Conservation (phyloP, 2,888 invertebrate species). For the Xanthia togata region DNA sequence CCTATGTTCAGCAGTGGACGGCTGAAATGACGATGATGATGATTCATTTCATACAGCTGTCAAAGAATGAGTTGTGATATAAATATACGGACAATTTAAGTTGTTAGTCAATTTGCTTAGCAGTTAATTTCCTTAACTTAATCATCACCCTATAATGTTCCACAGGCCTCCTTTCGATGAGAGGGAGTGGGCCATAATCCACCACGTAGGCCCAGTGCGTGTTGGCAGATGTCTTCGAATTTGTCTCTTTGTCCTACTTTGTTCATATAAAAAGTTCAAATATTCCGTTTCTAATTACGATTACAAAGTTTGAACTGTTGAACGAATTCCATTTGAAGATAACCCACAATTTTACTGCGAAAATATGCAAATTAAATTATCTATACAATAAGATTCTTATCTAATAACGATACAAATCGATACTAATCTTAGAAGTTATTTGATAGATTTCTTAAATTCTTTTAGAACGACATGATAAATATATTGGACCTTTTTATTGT, state of each 20-base stretch:
- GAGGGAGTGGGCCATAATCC: no score
- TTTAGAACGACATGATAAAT: conserved; percentile 37
- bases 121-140: no score
- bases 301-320: conserved; percentile 7
- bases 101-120: no score
- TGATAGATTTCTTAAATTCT: conserved; percentile 50
- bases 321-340: conserved; percentile 30
- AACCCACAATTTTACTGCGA: conserved; percentile 35
- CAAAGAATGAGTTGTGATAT: no score
- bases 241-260: conserved; percentile 2
- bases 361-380: conserved; percentile 49
- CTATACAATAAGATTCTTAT: conserved; percentile 37
- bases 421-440: conserved; percentile 55
- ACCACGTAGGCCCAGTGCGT: no score
- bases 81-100: no score
- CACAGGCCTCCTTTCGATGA: no score
- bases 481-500: conserved; percentile 45
- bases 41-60: no score
- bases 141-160: no score
- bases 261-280: background rate
- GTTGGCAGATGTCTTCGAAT: no score
- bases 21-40: no score
- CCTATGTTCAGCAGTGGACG: no score
- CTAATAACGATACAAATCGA: conserved; percentile 31
- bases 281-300: conserved; percentile 29